phyloP scores from a whole-genome alignment of 2,797 vertebrate species.

The Propithecus deckenii region DNA sequence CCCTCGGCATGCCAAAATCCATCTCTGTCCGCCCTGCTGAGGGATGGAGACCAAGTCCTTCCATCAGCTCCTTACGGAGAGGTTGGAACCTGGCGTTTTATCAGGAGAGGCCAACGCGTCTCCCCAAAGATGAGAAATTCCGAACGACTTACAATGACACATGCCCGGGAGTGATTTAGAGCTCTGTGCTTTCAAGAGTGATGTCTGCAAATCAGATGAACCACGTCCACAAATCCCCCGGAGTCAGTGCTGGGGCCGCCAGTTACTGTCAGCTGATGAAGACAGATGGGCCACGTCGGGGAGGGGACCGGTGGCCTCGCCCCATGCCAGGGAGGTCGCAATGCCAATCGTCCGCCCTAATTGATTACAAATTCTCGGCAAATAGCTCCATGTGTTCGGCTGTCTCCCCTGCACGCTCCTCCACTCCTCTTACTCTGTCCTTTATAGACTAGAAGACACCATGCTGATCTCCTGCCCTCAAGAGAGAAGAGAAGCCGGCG shows the following conservation, averaged over 20 bases:
- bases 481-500: neutral
- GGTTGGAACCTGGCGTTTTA: neutral
- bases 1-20: neutral
- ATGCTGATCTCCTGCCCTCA: fast-evolving
- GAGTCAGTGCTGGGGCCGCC: slow-evolving; percentile 78
- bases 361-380: slow-evolving; percentile 60
- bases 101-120: slow-evolving; percentile 42
- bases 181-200: slow-evolving; percentile 82
- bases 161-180: slow-evolving; percentile 72
- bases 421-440: neutral
- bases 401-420: neutral
- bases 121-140: slow-evolving; percentile 74
- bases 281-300: slow-evolving; percentile 80
- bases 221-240: slow-evolving; percentile 79
- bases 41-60: slow-evolving; percentile 10
- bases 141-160: slow-evolving; percentile 67
- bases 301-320: slow-evolving; percentile 69
- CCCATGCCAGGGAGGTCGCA: neutral
- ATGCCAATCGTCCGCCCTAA: slow-evolving; percentile 45
- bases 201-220: slow-evolving; percentile 84
- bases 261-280: slow-evolving; percentile 83
- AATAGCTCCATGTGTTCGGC: neutral
- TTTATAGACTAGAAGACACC: neutral
- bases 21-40: neutral
- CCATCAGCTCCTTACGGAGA: neutral